Evolutionary conservation across 1,140 invertebrate species (phyloP).

Genomic region (Trissolcus basalis): DNA sequence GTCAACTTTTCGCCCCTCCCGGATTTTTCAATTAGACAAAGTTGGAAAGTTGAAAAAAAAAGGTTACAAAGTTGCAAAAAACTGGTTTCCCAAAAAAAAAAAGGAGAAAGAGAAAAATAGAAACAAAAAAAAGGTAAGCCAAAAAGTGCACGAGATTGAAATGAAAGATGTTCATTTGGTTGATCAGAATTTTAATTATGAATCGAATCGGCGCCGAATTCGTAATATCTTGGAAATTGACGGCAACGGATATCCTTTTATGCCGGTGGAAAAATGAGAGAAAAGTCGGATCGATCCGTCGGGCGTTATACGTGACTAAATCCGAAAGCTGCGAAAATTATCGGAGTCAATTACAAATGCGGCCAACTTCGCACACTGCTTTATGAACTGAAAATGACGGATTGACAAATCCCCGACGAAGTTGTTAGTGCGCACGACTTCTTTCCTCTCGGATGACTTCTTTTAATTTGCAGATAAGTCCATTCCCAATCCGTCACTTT

Average conservation of each 20-base stretch:
- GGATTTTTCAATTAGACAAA: not conserved
- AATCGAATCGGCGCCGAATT: slow-evolving; percentile 16
- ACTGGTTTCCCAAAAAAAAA: too few relatives aligned
- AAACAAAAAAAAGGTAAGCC: too few relatives aligned
- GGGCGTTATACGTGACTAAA: slow-evolving; percentile 34
- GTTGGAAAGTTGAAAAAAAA: too few relatives aligned
- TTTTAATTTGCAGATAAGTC: slow-evolving; percentile 11
- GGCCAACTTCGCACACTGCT: slow-evolving; percentile 26
- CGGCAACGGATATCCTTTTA: slow-evolving; percentile 24
- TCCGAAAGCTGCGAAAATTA: slow-evolving; percentile 43
- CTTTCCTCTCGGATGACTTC: not conserved
- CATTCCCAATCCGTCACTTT: slow-evolving; percentile 21
- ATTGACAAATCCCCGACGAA: slow-evolving; percentile 40
- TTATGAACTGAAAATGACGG: slow-evolving; percentile 46
- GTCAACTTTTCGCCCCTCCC: slow-evolving; percentile 1
- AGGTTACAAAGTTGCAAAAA: too few relatives aligned
- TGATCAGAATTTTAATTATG: slow-evolving; percentile 9
- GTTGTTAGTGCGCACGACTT: slow-evolving; percentile 12
- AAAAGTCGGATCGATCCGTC: slow-evolving; percentile 25
- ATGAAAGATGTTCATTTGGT: too few relatives aligned
- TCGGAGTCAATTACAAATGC: slow-evolving; percentile 47
- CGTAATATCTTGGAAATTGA: slow-evolving; percentile 31
- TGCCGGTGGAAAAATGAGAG: slow-evolving; percentile 37
- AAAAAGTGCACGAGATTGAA: too few relatives aligned
- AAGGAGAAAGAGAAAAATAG: too few relatives aligned